Evolutionary conservation across 2,888 invertebrate genomes (phyloP).

Genomic region (Caenorhabditis wallacei): DNA sequence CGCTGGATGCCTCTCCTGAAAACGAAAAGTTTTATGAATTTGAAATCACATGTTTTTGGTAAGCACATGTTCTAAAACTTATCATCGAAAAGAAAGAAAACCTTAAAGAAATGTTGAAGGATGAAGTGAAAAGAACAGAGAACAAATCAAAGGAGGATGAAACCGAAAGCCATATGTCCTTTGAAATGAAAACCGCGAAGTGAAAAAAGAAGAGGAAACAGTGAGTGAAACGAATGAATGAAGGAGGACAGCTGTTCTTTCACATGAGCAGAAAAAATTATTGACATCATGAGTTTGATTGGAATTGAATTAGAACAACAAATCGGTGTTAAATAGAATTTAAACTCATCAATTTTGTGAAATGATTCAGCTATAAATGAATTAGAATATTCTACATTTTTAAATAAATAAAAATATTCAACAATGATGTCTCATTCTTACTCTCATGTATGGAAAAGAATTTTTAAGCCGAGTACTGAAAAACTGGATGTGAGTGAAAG

Average conservation of each 20-base stretch:
- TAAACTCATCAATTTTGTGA: neutral
- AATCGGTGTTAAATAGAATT: too few species aligned
- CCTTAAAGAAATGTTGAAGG: too few species aligned
- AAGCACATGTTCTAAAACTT: too few species aligned
- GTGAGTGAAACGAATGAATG: neutral
- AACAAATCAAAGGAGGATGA: neutral
- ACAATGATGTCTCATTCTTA: too few species aligned
- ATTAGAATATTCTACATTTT: too few species aligned
- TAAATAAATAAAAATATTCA: too few species aligned
- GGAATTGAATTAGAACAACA: too few species aligned
- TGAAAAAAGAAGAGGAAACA: neutral
- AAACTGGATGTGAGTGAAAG: slow-evolving; percentile 23
- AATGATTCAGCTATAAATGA: too few species aligned
- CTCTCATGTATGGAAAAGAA: neutral
- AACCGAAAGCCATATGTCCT: slow-evolving; percentile 6
- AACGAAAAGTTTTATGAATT: neutral
- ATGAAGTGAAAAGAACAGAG: neutral
- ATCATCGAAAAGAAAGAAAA: too few species aligned
- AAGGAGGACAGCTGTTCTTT: slow-evolving; percentile 31
- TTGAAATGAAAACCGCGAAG: neutral
- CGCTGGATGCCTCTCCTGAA: slow-evolving; percentile 35
- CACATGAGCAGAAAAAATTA: neutral
- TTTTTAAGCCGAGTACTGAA: neutral
- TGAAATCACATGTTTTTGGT: too few species aligned
- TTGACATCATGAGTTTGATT: neutral